Percentiles rank a stretch among this genome's conserved stretches.
These are phyloP conservation scores for Enteromius treurensis DNA, from an alignment of 2,797 vertebrate genomes.

Conservation along the genomic window DNA sequence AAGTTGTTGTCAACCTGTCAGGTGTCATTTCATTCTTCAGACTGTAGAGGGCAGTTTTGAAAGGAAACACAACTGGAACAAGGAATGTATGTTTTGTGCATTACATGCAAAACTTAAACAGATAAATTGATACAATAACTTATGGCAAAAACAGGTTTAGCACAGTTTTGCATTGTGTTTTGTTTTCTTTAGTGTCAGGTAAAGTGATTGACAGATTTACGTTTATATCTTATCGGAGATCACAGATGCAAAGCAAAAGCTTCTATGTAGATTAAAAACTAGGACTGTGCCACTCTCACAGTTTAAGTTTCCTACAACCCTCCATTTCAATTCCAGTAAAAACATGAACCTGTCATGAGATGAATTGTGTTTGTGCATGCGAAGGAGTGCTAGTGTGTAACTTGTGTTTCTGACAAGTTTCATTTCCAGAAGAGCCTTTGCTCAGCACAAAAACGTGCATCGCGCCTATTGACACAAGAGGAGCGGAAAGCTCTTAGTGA, in stretches of 20 bases:
- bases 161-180: slow-evolving; percentile 16
- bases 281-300: slow-evolving; percentile 11
- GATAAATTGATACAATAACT: not conserved
- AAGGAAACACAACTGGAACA: not conserved
- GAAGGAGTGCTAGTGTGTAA: slow-evolving; percentile 23
- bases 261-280: slow-evolving; percentile 41
- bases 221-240: slow-evolving; percentile 5
- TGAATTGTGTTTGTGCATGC: slow-evolving; percentile 36
- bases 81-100: not conserved
- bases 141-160: not conserved
- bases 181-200: not conserved
- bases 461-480: slow-evolving; percentile 55
- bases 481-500: slow-evolving; percentile 61
- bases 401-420: slow-evolving; percentile 53
- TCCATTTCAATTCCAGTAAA: slow-evolving; percentile 39
- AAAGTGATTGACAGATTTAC: not conserved
- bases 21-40: slow-evolving; percentile 28
- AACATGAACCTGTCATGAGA: slow-evolving; percentile 47
- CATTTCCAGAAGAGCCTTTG: slow-evolving; percentile 65
- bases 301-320: slow-evolving; percentile 12
- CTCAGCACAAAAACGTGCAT: slow-evolving; percentile 51
- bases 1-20: not conserved
- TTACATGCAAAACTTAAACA: not conserved
- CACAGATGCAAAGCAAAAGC: slow-evolving; percentile 14
- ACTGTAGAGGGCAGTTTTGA: slow-evolving; percentile 52